These are phyloP conservation scores for Castor canadensis DNA, from an alignment of 2,113 vertebrate species.

Conservation along the genomic window DNA sequence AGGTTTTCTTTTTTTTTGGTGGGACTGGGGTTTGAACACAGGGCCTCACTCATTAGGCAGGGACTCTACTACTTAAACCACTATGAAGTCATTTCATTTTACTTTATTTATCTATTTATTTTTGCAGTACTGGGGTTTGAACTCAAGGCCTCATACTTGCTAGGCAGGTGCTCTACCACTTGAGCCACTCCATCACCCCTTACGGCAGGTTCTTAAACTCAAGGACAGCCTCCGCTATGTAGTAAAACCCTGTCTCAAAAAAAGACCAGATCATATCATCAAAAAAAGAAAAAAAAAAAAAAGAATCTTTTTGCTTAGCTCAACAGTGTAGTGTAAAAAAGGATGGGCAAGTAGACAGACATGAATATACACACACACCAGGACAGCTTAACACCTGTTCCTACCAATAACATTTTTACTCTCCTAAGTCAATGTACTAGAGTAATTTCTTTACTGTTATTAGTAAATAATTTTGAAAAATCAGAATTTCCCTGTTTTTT, in stretches of 20 bases:
- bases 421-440: not conserved
- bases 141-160: no score
- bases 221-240: not conserved
- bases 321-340: not conserved
- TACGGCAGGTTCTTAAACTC: no score
- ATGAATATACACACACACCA: not conserved
- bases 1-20: no score
- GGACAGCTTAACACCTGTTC: not conserved
- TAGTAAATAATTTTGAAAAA: not conserved
- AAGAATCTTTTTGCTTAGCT: constrained; percentile 11
- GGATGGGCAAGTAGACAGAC: not conserved
- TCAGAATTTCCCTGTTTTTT: constrained; percentile 29
- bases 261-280: not conserved
- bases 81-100: no score
- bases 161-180: no score
- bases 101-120: no score
- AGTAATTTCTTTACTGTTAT: not conserved
- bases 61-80: no score
- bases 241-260: not conserved
- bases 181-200: no score
- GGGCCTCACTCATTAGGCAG: no score
- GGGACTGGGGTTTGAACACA: no score
- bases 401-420: not conserved
- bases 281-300: not conserved
- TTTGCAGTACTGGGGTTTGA: no score